Conservation (phyloP, 2,113 vertebrate genomes). For the Pipra filicauda region DNA sequence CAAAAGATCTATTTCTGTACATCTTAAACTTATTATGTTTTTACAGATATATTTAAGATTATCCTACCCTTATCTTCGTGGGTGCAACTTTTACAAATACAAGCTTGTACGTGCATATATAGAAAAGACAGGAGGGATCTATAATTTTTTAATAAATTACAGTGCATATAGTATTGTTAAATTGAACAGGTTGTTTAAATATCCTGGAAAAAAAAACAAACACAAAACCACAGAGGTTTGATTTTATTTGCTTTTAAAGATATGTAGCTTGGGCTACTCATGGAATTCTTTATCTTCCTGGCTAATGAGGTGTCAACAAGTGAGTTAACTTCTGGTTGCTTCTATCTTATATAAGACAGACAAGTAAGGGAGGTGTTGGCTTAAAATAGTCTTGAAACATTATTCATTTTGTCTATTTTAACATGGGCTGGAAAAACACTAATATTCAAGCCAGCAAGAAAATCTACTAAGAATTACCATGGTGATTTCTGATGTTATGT, state of each 20-base stretch:
- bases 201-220: neutral
- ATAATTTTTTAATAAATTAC: neutral
- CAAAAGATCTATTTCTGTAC: neutral
- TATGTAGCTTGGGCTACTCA: neutral
- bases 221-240: neutral
- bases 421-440: constrained; percentile 48
- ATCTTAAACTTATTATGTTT: neutral
- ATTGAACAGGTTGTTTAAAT: neutral
- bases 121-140: neutral
- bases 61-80: neutral
- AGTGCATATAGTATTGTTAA: neutral
- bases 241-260: neutral
- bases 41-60: neutral
- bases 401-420: constrained; percentile 62
- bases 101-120: neutral
- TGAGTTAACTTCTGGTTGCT: constrained; percentile 25
- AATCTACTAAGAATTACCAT: constrained; percentile 51
- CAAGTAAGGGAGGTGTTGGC: constrained; percentile 41
- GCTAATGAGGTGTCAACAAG: neutral
- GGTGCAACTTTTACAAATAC: neutral
- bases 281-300: neutral
- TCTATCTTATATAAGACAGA: constrained; percentile 47
- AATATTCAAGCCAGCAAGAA: neutral
- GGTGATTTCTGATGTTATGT: constrained; percentile 38
- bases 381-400: constrained; percentile 40